Base-by-base conservation (phyloP, 2,888 invertebrate species). In the Diabrotica balteata region DNA sequence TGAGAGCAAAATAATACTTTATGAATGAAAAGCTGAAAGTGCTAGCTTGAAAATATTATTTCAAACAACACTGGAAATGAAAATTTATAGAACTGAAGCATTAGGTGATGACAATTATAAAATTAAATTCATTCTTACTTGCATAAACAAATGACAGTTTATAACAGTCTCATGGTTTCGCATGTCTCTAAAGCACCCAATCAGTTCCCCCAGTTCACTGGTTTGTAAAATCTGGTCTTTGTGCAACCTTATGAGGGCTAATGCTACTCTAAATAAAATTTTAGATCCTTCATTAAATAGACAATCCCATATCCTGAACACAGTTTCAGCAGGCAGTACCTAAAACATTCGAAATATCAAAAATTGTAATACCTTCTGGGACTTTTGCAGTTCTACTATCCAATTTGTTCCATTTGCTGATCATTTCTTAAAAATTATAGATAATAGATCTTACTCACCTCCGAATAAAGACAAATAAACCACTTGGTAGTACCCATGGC, bases 221-320 rank as follows among this genome's bases (percentile, higher is more conserved):
- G 94, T 92, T 9, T 88, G 87, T 80, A 96, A 85, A 73, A 97
- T 90, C 71, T 88, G 87, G 9, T 88, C 85, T 77, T 88, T 88
- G 80, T 94, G 93, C 66, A 89, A 86, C 77, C 90, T 90, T 70
- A 97, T 91, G 75, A 97, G 86, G 8, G 95, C 92, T 73, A 97
- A 80, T 62, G 94, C 95, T 4, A 95, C 96, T 75, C 97, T 88
- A 82, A 97, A 94, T 73, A 98, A 86, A 75, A 97, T 92, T 86
- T 97, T 97, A 68, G 93, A 93, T 53, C 97, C 97, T 84, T 98
- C 97, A 77, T 93, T 92, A 85, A 98, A 97, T 68, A 97, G 85
- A 80, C 96, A 96, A 84, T 98, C 97, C 97, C 97, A 97, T 84
- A 97, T 93, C 79, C 97, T 88, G 32, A 97, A 86, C 52, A 96